Base-by-base conservation (phyloP, 1,140 invertebrate genomes). In the Tetramorium simillimum region DNA sequence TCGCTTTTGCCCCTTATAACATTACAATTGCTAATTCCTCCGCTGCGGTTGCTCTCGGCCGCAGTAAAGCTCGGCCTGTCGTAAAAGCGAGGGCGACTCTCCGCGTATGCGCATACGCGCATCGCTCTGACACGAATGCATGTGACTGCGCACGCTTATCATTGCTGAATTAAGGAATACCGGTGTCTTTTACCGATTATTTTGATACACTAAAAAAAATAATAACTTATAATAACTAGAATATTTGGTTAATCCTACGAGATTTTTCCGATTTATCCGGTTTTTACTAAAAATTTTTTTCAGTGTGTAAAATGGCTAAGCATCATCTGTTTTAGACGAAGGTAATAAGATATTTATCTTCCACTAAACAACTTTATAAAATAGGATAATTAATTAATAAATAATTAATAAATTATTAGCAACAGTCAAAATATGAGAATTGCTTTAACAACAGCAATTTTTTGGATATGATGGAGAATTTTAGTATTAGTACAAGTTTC, bases 21-120 rank as follows among this genome's bases (percentile, higher is more conserved):
- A 95, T 95, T 95, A 95, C 95, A 95, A 95, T 95, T 95, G 94
- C 95, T 95, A 95, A 95, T 95, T 95, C 93, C 89, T 73, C 90
- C 93, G 91, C 92, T 94, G 93, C 92, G 92, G 93, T 94, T 90
- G 92, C 92, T 87, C 90, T 82, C 51, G 81, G 85, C 89, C 88
- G 92, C 93, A 92, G 91, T 95, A 93, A 95, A 94, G 93, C 94
- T 95, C 91, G 92, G 89, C 88, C 80, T 92, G 92, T 95, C 94
- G 92, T 94, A 95, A 95, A 95, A 93, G 93, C 89, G 91, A 92
- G 91, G 92, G 91, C 92, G 92, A 93, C 88, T 93, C 92, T 90
- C 84, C 82, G 63, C 40, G 53, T 40, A 63, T 77, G n/a, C 18
- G 63, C 58, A n/a, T n/a, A n/a, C 21, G 62, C 81, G 85, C 72